These are phyloP conservation scores for Electrona antarctica DNA, from an alignment of 2,113 vertebrate species.

Conservation along the genomic window DNA sequence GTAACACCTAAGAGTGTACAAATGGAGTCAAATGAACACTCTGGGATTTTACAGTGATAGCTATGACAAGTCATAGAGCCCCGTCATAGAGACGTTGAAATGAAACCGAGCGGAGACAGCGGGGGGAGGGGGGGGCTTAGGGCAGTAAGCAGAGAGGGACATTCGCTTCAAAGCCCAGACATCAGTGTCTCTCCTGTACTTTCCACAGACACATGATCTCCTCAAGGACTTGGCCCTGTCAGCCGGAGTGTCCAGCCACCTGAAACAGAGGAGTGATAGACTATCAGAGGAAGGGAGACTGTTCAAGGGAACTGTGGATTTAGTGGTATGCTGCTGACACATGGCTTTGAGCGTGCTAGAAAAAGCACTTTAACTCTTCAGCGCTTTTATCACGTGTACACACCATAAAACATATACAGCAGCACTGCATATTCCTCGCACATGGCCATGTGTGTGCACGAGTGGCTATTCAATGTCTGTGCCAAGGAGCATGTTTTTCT, in stretches of 20 bases:
- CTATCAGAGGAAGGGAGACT: constrained; percentile 75
- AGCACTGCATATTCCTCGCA: too few relatives aligned
- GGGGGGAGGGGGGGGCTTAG: background rate
- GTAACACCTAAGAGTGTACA: too few relatives aligned
- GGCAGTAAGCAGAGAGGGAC: constrained; percentile 35
- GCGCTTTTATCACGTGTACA: constrained; percentile 74
- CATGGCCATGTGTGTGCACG: too few relatives aligned
- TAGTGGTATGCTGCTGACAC: constrained; percentile 78
- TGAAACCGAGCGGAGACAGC: constrained; percentile 29
- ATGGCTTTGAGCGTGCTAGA: constrained; percentile 75
- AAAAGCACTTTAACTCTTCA: constrained; percentile 79
- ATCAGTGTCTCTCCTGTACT: constrained; percentile 70
- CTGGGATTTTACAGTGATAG: too few relatives aligned
- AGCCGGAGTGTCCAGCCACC: constrained; percentile 72
- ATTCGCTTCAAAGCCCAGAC: constrained; percentile 62
- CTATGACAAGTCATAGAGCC: background rate
- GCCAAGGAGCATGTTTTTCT: constrained; percentile 9
- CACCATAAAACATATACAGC: constrained; percentile 69
- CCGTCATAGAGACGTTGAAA: constrained; percentile 40
- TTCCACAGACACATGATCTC: constrained; percentile 77
- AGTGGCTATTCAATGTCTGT: background rate
- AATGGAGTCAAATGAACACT: too few relatives aligned
- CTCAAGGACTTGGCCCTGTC: constrained; percentile 76
- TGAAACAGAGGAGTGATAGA: constrained; percentile 77
- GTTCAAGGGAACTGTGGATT: constrained; percentile 77